Conservation (phyloP, 1,140 invertebrate species). For the Mactra quadrangularis region DNA sequence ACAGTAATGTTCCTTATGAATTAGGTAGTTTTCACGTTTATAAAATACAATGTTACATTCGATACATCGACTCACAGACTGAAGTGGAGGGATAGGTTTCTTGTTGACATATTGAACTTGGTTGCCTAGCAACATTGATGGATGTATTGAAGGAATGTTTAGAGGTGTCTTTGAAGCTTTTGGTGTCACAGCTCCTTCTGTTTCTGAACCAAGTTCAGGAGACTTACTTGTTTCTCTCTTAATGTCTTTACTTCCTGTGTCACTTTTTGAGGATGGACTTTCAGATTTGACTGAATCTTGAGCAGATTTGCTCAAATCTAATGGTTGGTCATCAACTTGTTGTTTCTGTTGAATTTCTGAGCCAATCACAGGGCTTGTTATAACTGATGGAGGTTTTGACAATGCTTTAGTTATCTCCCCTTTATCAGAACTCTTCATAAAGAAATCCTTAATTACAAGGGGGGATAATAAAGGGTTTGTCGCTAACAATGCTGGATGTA, state of each 20-base stretch:
- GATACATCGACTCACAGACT: slow-evolving; percentile 92
- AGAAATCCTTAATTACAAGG: slow-evolving; percentile 3
- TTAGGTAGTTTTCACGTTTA: slow-evolving; percentile 96
- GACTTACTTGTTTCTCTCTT: slow-evolving; percentile 51
- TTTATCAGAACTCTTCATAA: slow-evolving; percentile 14
- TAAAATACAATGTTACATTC: slow-evolving; percentile 99
- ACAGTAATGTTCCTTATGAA: slow-evolving; percentile 97
- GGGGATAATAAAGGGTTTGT: slow-evolving; percentile 24
- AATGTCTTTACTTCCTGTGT: neutral
- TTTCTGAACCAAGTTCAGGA: neutral
- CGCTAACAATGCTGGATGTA: slow-evolving; percentile 31
- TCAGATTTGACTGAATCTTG: too few species aligned
- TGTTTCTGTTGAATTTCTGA: slow-evolving; percentile 4
- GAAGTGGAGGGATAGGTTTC: slow-evolving; percentile 74
- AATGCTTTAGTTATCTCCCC: slow-evolving; percentile 4
- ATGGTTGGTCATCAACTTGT: slow-evolving; percentile 67
- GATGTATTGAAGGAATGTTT: slow-evolving; percentile 54
- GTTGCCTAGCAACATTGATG: slow-evolving; percentile 52
- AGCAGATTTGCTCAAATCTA: slow-evolving; percentile 73
- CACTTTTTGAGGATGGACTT: neutral
- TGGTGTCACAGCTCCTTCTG: too few species aligned
- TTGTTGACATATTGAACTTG: slow-evolving; percentile 61
- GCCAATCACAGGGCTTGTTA: neutral
- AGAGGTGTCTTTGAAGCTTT: slow-evolving; percentile 36
- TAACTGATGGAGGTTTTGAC: neutral